phyloP scores from a whole-genome alignment of 2,113 vertebrate species.

The Riparia riparia region DNA sequence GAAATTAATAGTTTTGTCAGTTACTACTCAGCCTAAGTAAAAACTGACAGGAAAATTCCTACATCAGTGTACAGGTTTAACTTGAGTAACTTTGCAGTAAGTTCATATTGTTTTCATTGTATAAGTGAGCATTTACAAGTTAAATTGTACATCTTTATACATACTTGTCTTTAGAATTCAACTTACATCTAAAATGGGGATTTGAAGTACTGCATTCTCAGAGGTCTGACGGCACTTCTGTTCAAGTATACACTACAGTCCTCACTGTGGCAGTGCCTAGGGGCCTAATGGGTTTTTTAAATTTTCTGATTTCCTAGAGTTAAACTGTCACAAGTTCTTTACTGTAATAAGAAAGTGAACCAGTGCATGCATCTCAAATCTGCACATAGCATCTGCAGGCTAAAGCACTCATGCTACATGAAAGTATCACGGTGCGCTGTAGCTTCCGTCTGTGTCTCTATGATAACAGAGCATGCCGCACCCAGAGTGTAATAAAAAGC shows the following conservation, averaged over 20 bases:
- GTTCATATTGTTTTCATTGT: background rate
- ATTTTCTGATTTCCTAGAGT: background rate
- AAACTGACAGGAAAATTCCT: background rate
- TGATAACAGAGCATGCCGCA: background rate
- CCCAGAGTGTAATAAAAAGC: background rate
- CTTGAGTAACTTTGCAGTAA: background rate
- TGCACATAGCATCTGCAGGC: background rate
- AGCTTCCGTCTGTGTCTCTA: background rate
- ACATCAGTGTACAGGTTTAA: background rate
- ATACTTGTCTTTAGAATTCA: background rate
- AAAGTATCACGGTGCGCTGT: background rate
- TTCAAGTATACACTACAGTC: background rate
- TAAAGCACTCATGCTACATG: background rate
- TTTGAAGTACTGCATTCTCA: background rate
- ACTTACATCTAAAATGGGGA: background rate
- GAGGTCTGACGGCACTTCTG: background rate
- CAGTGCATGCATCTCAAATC: background rate
- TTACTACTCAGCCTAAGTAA: background rate
- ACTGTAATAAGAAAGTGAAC: background rate
- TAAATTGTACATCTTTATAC: background rate
- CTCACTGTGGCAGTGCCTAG: fast-evolving
- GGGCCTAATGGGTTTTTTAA: background rate
- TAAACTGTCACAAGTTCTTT: background rate
- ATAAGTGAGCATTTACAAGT: background rate
- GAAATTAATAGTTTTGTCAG: background rate